These are phyloP conservation scores for Chlamydotis undulata DNA, from an alignment of 2,113 vertebrate species.

Conservation along the genomic window DNA sequence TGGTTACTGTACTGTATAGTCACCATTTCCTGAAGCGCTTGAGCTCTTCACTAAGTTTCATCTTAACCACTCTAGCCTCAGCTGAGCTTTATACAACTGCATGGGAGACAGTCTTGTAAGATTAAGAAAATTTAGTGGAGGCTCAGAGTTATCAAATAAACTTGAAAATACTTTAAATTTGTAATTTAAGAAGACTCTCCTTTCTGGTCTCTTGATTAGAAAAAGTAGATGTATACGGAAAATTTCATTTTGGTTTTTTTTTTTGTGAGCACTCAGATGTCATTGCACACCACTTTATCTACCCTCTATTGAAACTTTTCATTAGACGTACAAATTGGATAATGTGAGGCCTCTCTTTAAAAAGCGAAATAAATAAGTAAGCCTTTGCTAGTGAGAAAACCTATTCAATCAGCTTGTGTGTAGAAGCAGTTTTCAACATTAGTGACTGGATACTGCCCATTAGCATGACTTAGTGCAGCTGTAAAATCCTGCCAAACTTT, in stretches of 20 bases:
- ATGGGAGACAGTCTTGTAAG: neutral
- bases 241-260: neutral
- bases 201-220: neutral
- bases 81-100: neutral
- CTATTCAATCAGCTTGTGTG: slow-evolving; percentile 45
- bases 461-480: slow-evolving; percentile 50
- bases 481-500: slow-evolving; percentile 52
- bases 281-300: neutral
- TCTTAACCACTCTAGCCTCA: neutral
- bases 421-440: slow-evolving; percentile 50
- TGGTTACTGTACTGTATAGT: neutral
- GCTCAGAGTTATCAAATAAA: neutral
- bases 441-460: slow-evolving; percentile 55
- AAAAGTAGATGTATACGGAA: neutral
- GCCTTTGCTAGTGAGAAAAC: neutral
- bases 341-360: neutral
- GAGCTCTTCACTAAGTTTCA: neutral
- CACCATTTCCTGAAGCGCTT: neutral
- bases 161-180: neutral
- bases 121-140: neutral
- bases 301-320: slow-evolving; percentile 1
- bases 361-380: slow-evolving; percentile 5
- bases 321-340: slow-evolving; percentile 6
- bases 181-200: neutral
- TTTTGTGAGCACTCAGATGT: neutral